phyloP scores from a whole-genome alignment of 2,888 invertebrate genomes.

The Chydorus sphaericus region DNA sequence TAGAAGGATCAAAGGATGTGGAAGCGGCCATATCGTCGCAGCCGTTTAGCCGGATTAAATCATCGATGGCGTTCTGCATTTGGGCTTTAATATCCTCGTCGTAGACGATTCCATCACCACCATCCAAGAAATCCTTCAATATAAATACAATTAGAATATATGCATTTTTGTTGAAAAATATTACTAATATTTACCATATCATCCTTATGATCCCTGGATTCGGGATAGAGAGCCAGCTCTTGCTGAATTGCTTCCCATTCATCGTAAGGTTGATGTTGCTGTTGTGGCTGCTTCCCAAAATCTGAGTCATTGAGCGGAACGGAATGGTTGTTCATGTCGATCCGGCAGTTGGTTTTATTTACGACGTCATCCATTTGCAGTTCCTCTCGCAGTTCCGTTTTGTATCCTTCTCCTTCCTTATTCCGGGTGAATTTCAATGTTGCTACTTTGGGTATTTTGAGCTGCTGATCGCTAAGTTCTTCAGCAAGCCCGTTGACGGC shows the following conservation, averaged over 20 bases:
- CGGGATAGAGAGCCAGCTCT: constrained; percentile 38
- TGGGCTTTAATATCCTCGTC: constrained; percentile 57
- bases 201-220: constrained; percentile 20
- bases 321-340: constrained; percentile 4
- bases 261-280: constrained; percentile 33
- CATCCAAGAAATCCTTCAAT: no score
- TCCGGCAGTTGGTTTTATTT: constrained; percentile 15
- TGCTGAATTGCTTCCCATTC: constrained; percentile 53
- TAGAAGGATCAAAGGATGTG: background rate
- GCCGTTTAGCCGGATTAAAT: constrained; percentile 52
- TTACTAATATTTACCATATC: constrained; percentile 16
- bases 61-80: constrained; percentile 65
- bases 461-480: no score
- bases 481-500: background rate
- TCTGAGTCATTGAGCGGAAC: constrained; percentile 16
- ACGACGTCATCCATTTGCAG: constrained; percentile 20
- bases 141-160: constrained; percentile 12
- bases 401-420: constrained; percentile 14
- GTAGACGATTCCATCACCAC: constrained; percentile 15
- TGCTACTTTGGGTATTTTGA: background rate
- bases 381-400: constrained; percentile 14
- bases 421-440: constrained; percentile 8
- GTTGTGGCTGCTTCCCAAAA: constrained; percentile 3
- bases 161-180: background rate
- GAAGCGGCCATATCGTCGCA: constrained; percentile 4